Conservation (phyloP, 2,113 vertebrate genomes). For the Rhinogobius similis region DNA sequence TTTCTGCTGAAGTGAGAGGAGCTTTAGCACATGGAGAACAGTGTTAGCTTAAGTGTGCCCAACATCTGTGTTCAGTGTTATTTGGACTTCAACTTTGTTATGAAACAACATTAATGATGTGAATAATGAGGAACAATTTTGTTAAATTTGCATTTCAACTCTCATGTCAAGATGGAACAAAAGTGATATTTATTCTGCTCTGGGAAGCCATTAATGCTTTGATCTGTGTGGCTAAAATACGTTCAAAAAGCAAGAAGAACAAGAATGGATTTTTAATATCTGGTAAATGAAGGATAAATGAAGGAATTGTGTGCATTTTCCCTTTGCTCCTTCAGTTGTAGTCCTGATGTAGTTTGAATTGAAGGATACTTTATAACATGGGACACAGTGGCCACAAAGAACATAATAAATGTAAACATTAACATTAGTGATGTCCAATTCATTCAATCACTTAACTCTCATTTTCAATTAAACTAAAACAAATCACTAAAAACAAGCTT, state of each 20-base stretch:
- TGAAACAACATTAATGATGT: neutral
- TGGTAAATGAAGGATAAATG: slow-evolving; percentile 20
- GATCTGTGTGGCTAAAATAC: slow-evolving; percentile 27
- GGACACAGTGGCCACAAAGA: slow-evolving; percentile 27
- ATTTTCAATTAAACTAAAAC: slow-evolving; percentile 14
- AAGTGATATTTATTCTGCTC: neutral
- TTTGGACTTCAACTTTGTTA: neutral
- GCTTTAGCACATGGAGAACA: slow-evolving; percentile 7
- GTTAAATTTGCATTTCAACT: slow-evolving; percentile 21
- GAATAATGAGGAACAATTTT: neutral
- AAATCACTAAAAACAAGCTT: slow-evolving; percentile 29
- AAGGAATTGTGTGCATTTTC: slow-evolving; percentile 12
- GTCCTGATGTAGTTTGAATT: slow-evolving; percentile 19
- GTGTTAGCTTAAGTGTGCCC: slow-evolving; percentile 26
- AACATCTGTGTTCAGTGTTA: slow-evolving; percentile 5
- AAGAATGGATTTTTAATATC: slow-evolving; percentile 1
- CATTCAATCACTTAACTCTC: neutral
- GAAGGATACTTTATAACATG: slow-evolving; percentile 15
- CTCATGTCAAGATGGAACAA: neutral
- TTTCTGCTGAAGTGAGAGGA: slow-evolving; percentile 30
- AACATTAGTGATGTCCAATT: slow-evolving; percentile 5
- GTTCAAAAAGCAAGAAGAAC: neutral
- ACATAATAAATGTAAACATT: slow-evolving; percentile 30
- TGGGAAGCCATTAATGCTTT: slow-evolving; percentile 4
- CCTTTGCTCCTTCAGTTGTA: slow-evolving; percentile 45